Percentiles rank a stretch among this genome's conserved stretches.
These are phyloP conservation scores for Nomada ferruginata DNA, from an alignment of 2,888 invertebrate genomes.

Conservation along the genomic window DNA sequence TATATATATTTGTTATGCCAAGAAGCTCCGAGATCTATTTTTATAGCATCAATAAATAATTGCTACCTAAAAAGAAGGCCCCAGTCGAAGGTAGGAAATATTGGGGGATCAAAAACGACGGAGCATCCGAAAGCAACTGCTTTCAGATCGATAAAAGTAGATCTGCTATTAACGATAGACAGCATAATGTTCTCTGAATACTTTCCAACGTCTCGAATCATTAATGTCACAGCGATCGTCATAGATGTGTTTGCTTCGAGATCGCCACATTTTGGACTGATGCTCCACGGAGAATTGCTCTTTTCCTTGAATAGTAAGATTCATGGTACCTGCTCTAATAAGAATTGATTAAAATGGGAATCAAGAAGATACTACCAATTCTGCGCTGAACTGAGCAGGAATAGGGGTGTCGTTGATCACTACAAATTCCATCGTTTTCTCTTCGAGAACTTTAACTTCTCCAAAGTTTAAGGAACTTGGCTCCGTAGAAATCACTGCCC, in stretches of 20 bases:
- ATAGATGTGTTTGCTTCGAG: constrained; percentile 78
- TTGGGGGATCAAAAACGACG: constrained; percentile 87
- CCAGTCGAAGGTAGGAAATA: constrained; percentile 86
- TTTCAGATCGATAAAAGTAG: constrained; percentile 84
- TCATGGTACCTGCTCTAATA: not conserved
- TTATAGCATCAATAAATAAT: not conserved
- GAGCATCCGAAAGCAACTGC: constrained; percentile 89
- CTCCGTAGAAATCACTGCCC: constrained; percentile 88
- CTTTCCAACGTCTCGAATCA: constrained; percentile 80
- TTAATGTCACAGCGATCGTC: constrained; percentile 77
- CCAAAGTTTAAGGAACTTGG: constrained; percentile 88
- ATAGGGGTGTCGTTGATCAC: constrained; percentile 90
- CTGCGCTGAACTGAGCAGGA: constrained; percentile 86
- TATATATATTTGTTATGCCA: not conserved
- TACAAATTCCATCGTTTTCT: constrained; percentile 85
- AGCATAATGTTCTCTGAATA: constrained; percentile 80
- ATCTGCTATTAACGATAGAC: constrained; percentile 82
- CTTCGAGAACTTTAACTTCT: constrained; percentile 86
- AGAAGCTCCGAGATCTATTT: not conserved
- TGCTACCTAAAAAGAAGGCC: constrained; percentile 88
- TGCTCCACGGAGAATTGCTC: constrained; percentile 68
- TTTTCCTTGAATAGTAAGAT: constrained; percentile 56
- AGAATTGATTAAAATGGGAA: too few relatives aligned
- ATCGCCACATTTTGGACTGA: constrained; percentile 73
- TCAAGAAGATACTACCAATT: constrained; percentile 78